Percentiles rank a stretch among this genome's conserved stretches.
Conservation (phyloP, 2,113 vertebrate species). For the Serinus canaria region DNA sequence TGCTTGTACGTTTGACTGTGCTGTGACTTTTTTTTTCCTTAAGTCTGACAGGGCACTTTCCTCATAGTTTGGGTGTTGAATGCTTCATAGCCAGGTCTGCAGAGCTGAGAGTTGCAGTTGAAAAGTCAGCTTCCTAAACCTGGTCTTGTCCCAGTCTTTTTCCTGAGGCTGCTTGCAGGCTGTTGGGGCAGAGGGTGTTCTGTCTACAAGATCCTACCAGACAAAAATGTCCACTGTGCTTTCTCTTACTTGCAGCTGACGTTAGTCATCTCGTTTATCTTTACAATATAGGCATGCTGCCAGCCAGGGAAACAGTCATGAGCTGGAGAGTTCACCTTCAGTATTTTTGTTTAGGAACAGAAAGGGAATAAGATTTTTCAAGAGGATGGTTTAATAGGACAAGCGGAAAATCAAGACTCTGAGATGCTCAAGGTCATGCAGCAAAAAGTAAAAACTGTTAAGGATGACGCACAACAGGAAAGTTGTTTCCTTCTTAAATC, state of each 20-base stretch:
- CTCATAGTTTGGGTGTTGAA: not conserved
- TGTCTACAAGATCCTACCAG: not conserved
- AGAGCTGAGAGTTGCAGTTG: not conserved
- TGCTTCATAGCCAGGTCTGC: not conserved
- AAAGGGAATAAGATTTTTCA: conserved; percentile 4
- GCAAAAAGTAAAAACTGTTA: not conserved
- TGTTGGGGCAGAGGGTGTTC: not conserved
- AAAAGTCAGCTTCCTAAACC: not conserved
- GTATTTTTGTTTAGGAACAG: not conserved
- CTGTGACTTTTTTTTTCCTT: not conserved
- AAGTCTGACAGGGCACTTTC: not conserved
- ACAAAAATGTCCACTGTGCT: not conserved
- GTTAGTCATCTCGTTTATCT: not conserved
- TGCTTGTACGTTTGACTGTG: not conserved
- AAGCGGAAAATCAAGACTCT: not conserved
- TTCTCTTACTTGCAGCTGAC: not conserved
- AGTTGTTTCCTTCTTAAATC: not conserved
- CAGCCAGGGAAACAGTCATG: not conserved
- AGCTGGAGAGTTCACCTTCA: not conserved
- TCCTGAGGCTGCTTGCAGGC: not conserved
- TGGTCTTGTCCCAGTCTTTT: not conserved
- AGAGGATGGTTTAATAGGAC: not conserved
- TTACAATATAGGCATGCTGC: not conserved
- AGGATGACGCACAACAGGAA: not conserved
- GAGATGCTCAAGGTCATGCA: not conserved